Evolutionary conservation across 2,888 invertebrate genomes (phyloP).

Genomic region (Steromphala cineraria): DNA sequence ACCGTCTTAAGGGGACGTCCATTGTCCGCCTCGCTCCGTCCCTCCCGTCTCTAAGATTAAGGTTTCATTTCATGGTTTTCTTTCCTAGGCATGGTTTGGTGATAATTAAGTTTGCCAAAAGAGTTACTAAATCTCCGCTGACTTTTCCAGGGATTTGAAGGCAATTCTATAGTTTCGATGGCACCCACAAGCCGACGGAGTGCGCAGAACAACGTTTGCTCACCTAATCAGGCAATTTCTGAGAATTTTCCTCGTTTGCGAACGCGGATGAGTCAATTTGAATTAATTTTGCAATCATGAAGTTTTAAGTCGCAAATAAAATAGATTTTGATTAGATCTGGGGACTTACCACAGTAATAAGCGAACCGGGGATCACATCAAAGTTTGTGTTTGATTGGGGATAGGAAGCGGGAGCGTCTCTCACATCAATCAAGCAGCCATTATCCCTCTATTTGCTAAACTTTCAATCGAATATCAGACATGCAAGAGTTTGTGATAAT

Average conservation of each 20-base stretch:
- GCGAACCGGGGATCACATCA: background rate
- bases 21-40: slow-evolving; percentile 10
- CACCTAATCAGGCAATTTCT: slow-evolving; percentile 16
- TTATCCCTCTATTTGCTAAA: slow-evolving; percentile 1
- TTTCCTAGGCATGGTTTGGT: slow-evolving; percentile 15
- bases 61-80: slow-evolving; percentile 26
- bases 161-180: background rate
- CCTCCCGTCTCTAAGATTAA: slow-evolving; percentile 22
- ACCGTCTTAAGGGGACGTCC: slow-evolving; percentile 16
- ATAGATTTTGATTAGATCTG: slow-evolving; percentile 21
- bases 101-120: slow-evolving; percentile 31
- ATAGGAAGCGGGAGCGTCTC: background rate
- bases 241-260: slow-evolving; percentile 9
- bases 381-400: slow-evolving; percentile 17
- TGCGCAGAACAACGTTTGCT: background rate
- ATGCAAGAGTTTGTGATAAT: background rate
- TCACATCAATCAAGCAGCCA: background rate
- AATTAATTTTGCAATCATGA: slow-evolving; percentile 21
- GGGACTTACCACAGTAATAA: background rate
- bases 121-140: slow-evolving; percentile 27
- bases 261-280: slow-evolving; percentile 17
- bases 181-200: background rate
- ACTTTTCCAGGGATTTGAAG: slow-evolving; percentile 14
- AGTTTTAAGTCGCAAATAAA: slow-evolving; percentile 21
- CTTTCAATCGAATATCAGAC: background rate